Percentiles rank a stretch among this genome's conserved stretches.
Evolutionary conservation across 1,140 invertebrate genomes (phyloP).

Genomic region (Linepithema humile): DNA sequence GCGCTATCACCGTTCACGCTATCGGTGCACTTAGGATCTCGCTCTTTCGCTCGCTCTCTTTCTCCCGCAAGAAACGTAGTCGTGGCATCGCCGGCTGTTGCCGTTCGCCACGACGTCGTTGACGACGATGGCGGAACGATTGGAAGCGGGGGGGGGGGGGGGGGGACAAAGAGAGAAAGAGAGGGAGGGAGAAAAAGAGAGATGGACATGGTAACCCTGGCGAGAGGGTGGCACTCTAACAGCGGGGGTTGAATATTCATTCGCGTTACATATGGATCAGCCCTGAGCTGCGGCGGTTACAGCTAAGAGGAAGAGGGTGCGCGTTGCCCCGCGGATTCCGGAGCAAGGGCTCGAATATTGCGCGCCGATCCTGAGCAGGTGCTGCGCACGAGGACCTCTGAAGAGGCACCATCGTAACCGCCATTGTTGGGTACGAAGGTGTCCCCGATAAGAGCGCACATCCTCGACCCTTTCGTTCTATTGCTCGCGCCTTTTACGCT

Average conservation of each 20-base stretch:
- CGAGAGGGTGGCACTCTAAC: conserved; percentile 57
- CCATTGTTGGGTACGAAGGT: neutral
- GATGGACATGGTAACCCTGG: neutral
- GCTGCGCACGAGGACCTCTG: conserved; percentile 6
- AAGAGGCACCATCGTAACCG: conserved; percentile 32
- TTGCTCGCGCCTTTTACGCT: conserved; percentile 10
- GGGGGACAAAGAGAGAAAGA: neutral
- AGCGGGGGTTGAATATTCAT: conserved; percentile 83
- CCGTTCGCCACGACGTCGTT: conserved; percentile 65
- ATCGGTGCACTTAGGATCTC: conserved; percentile 71
- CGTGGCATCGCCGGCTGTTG: conserved; percentile 55
- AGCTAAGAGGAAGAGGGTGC: conserved; percentile 66
- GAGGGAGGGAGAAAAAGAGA: conserved; percentile 11
- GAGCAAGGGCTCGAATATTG: conserved; percentile 69
- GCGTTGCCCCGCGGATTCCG: conserved; percentile 49
- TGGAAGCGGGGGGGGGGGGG: neutral
- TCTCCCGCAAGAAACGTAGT: conserved; percentile 18
- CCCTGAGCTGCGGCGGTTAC: conserved; percentile 69
- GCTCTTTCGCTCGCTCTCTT: neutral
- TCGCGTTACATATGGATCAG: conserved; percentile 84
- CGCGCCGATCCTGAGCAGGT: conserved; percentile 52
- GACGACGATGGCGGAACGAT: conserved; percentile 52
- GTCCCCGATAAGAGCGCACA: conserved; percentile 3
- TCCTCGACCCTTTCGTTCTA: conserved; percentile 29
- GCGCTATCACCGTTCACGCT: conserved; percentile 53